Conservation (phyloP, 2,113 vertebrate genomes). For the Bambusicola thoracicus region DNA sequence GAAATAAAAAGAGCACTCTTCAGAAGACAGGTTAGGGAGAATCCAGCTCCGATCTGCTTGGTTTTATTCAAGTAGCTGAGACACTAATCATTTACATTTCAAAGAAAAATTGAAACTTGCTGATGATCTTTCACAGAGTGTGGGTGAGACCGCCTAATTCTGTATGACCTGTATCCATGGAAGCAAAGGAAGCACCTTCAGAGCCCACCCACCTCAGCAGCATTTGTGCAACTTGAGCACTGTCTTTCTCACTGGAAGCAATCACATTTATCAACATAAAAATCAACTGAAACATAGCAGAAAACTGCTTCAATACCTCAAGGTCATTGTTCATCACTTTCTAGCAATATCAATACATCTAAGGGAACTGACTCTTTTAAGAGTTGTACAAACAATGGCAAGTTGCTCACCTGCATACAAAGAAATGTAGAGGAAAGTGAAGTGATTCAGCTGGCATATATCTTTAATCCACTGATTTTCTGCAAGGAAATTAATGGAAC, state of each 20-base stretch:
- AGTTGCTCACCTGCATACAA: not conserved
- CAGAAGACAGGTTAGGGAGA: not conserved
- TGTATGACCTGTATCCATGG: not conserved
- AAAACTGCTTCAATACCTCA: not conserved
- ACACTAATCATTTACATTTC: slow-evolving; percentile 46
- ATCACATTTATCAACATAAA: not conserved
- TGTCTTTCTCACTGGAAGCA: not conserved
- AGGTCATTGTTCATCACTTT: not conserved
- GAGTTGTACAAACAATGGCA: not conserved
- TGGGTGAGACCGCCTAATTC: not conserved
- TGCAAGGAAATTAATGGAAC: not conserved
- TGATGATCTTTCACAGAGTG: not conserved
- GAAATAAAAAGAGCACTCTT: not conserved
- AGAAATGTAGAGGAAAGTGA: not conserved
- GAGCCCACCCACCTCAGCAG: not conserved
- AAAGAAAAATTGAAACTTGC: not conserved
- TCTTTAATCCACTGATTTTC: not conserved
- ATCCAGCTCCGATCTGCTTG: not conserved
- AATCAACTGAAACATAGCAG: not conserved
- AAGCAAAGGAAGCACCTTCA: not conserved
- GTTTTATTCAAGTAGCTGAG: slow-evolving; percentile 11
- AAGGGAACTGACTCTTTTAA: not conserved
- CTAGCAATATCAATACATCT: not conserved
- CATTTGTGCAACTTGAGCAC: rapidly evolving
- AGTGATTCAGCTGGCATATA: not conserved